Evolutionary conservation across 1,140 invertebrate genomes (phyloP), one percentile per base, ranked within the genome.

Genomic region (Branchinecta lindahli): DNA sequence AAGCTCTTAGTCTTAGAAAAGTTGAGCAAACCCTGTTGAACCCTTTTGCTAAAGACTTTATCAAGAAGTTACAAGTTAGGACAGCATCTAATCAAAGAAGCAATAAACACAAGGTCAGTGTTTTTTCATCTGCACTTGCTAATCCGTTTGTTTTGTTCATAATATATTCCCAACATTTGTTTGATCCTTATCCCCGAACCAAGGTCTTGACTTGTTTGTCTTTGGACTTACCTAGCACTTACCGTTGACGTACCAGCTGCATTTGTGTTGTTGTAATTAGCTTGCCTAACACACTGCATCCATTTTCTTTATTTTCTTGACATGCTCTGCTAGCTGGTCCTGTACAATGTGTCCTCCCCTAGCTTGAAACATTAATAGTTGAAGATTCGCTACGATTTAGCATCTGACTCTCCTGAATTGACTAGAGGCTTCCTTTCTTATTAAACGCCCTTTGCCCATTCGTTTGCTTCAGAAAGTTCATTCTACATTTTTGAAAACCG

Each of bases 1-100:
- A 61, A 61, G 52, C 52, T 15, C 52, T 61, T 61, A 61, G 52
- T 61, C 18, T 20, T 61, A 61, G 52, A 61, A 61, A 15, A 61
- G 12, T 61, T 15, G 52, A 61, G 18, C 12, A 61, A 61, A 61
- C 52, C 18, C 52, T 15, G 6, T 12, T 61, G 52, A 61, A 61
- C 52, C 12, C 12, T 61, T 61, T 61, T 61, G 52, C 52, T 20
- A 15, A 20, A 15, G 52, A 61, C 52, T 6, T 61, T 61, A 61
- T 61, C 52, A 61, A 61, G 52, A 61, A 61, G 52, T 15, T 61
- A 15, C 52, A 61, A 61, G 52, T 61, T 61, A 61, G 52, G 18
- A 61, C 12, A 15, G 52, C 52, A 15, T 15, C 12, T 20, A 61
- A 61, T 15, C 52, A 20, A 1, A 12, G 18, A 61, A 33, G 33